Evolutionary conservation across 2,113 vertebrate species (phyloP).

Genomic region (Catharus fuscescens): DNA sequence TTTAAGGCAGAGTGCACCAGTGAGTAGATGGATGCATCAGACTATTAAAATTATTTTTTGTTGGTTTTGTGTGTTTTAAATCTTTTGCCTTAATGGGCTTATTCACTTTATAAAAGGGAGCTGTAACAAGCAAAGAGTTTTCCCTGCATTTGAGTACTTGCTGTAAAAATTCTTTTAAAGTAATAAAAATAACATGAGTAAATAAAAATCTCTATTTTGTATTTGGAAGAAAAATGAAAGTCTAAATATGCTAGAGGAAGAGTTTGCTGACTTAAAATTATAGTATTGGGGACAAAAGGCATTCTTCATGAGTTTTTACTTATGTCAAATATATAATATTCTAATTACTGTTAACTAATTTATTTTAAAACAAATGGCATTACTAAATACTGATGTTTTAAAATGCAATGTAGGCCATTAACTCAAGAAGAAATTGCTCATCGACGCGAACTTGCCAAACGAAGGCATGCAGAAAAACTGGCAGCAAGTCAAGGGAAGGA

Average conservation of each 20-base stretch:
- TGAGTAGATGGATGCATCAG: neutral
- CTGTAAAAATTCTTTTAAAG: neutral
- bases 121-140: neutral
- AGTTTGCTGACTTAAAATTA: neutral
- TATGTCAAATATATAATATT: neutral
- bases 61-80: neutral
- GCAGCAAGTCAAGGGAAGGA: constrained; percentile 69
- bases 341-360: neutral
- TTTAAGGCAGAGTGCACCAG: neutral
- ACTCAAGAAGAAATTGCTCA: constrained; percentile 88
- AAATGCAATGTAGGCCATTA: constrained; percentile 79
- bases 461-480: constrained; percentile 85
- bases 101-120: neutral
- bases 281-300: neutral
- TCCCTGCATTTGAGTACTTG: neutral
- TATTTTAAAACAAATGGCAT: neutral
- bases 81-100: neutral
- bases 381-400: neutral
- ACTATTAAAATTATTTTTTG: neutral
- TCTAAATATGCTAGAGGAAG: neutral
- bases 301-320: neutral
- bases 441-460: constrained; percentile 82
- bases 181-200: neutral
- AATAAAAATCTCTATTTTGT: neutral
- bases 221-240: neutral